Percentiles rank a stretch among this genome's conserved stretches.
These are phyloP conservation scores for Andinoacara biseriatus DNA, from an alignment of 2,113 vertebrate species.

Conservation along the genomic window DNA sequence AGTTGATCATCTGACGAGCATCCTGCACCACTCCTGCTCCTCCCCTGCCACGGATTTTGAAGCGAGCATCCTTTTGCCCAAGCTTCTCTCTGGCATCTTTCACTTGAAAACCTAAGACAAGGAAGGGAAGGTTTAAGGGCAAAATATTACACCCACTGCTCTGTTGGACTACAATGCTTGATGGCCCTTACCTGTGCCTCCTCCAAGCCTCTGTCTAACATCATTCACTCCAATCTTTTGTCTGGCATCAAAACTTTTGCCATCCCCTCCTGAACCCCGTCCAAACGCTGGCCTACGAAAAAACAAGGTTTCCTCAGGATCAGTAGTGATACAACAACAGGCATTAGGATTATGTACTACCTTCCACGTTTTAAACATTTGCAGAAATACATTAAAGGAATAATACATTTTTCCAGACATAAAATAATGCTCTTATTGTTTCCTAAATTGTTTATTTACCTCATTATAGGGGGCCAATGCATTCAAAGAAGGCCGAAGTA, in stretches of 20 bases:
- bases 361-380: background rate
- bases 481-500: background rate
- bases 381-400: background rate
- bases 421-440: background rate
- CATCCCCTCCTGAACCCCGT: conserved; percentile 67
- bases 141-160: background rate
- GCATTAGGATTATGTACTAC: background rate
- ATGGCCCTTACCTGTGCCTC: conserved; percentile 51
- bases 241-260: conserved; percentile 89
- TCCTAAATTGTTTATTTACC: background rate
- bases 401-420: background rate
- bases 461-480: background rate
- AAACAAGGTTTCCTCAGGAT: background rate
- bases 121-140: background rate
- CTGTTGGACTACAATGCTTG: background rate
- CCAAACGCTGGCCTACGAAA: conserved; percentile 63
- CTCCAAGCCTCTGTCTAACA: conserved; percentile 87
- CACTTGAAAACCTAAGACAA: conserved; percentile 71
- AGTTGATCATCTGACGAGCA: conserved; percentile 94
- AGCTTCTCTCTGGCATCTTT: conserved; percentile 96
- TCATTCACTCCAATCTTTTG: conserved; percentile 92
- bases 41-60: conserved; percentile 89
- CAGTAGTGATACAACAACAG: background rate
- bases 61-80: conserved; percentile 91
- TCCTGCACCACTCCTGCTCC: conserved; percentile 81